phyloP scores from a whole-genome alignment of 2,113 vertebrate genomes.

The Paratilapia polleni region DNA sequence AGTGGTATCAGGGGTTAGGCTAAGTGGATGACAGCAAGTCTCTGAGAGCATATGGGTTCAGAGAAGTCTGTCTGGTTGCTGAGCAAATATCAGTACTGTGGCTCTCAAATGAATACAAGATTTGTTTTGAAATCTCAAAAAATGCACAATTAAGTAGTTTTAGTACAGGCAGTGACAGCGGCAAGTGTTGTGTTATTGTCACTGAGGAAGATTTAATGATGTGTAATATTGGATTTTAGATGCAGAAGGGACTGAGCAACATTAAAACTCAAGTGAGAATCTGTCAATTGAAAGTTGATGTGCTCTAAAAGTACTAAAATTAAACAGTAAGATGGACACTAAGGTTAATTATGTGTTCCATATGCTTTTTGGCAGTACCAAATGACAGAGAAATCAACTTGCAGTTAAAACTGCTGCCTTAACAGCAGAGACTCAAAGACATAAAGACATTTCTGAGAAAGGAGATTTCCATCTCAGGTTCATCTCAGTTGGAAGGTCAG shows the following conservation, averaged over 20 bases:
- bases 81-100: neutral
- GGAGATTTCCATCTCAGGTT: constrained; percentile 21
- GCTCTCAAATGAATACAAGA: neutral
- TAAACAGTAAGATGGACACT: constrained; percentile 1
- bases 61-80: neutral
- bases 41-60: constrained; percentile 6
- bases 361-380: neutral
- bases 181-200: constrained; percentile 1
- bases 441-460: constrained; percentile 17
- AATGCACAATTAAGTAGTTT: constrained; percentile 14
- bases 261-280: constrained; percentile 22
- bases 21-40: constrained; percentile 27
- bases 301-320: neutral
- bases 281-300: neutral
- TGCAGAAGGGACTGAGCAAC: neutral
- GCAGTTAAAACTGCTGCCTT: neutral
- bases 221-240: constrained; percentile 6
- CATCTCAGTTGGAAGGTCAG: constrained; percentile 21
- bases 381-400: neutral
- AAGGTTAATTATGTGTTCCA: neutral
- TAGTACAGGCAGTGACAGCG: neutral
- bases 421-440: neutral
- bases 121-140: constrained; percentile 4
- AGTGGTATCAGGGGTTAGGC: constrained; percentile 20
- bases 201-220: constrained; percentile 17